phyloP scores from a whole-genome alignment of 2,113 vertebrate species.

The Glaucomys volans region DNA sequence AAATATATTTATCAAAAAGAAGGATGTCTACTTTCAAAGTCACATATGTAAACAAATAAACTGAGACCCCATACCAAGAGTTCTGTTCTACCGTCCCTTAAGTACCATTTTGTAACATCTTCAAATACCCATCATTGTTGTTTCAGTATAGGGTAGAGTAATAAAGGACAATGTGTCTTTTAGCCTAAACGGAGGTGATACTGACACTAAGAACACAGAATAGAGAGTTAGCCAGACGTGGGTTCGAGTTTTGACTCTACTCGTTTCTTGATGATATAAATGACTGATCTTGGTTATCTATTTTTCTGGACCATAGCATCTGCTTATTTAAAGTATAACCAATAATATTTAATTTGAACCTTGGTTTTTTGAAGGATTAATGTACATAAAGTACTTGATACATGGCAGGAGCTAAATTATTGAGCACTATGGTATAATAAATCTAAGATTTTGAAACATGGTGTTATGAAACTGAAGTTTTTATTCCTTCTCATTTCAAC shows the following conservation, averaged over 20 bases:
- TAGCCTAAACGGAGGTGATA: background rate
- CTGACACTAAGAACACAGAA: background rate
- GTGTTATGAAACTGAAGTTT: background rate
- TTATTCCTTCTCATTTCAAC: conserved; percentile 28
- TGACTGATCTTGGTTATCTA: background rate
- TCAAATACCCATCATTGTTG: background rate
- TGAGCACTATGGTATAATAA: background rate
- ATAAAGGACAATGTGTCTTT: background rate
- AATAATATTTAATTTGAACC: background rate
- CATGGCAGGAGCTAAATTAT: background rate
- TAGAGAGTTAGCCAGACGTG: background rate
- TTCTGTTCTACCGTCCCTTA: background rate
- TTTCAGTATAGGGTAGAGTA: background rate
- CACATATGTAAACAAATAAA: conserved; percentile 26
- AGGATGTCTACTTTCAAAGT: background rate
- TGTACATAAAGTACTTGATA: background rate
- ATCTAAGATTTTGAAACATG: background rate
- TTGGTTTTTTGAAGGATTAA: background rate
- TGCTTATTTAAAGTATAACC: background rate
- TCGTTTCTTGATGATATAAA: background rate
- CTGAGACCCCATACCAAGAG: background rate
- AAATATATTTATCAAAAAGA: background rate
- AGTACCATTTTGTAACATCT: conserved; percentile 9
- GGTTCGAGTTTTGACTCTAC: background rate
- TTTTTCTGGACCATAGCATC: background rate